Evolutionary conservation across 1,140 invertebrate genomes (phyloP).

Genomic region (Hyphantria cunea): DNA sequence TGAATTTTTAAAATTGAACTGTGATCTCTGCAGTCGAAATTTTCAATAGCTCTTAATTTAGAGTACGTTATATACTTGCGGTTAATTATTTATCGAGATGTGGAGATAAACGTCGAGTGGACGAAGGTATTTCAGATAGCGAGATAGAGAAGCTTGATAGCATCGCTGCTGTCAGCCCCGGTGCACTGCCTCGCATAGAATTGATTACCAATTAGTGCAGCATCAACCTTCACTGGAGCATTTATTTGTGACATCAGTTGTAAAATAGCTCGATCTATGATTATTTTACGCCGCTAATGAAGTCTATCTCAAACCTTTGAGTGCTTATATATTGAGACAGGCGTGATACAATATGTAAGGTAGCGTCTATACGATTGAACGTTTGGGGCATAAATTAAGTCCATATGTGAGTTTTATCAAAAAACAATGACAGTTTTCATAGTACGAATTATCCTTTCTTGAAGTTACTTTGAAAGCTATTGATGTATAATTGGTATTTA

Average conservation of each 20-base stretch:
- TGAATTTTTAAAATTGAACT: slow-evolving; percentile 21
- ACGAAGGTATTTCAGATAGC: slow-evolving; percentile 42
- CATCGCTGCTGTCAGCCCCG: slow-evolving; percentile 40
- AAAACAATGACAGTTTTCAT: too few relatives aligned
- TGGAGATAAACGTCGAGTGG: slow-evolving; percentile 39
- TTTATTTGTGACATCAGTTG: slow-evolving; percentile 11
- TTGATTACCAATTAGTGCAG: slow-evolving; percentile 52
- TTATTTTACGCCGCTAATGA: too few relatives aligned
- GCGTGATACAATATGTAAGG: neutral
- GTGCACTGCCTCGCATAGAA: slow-evolving; percentile 51
- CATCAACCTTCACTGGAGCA: slow-evolving; percentile 39
- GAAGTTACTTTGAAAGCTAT: too few relatives aligned
- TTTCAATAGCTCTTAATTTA: slow-evolving; percentile 47
- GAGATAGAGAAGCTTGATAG: slow-evolving; percentile 36
- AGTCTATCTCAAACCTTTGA: neutral
- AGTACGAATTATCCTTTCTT: too few relatives aligned
- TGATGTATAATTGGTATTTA: too few relatives aligned
- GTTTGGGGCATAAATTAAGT: too few relatives aligned
- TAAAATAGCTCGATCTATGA: neutral
- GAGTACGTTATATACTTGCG: slow-evolving; percentile 40
- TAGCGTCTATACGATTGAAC: neutral
- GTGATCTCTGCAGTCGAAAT: slow-evolving; percentile 10
- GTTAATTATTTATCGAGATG: slow-evolving; percentile 32
- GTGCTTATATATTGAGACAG: neutral
- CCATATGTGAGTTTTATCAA: too few relatives aligned